Percentiles rank a stretch among this genome's conserved stretches.
These are phyloP conservation scores for Tolmerus cingulatus DNA, from an alignment of 2,888 invertebrate genomes.

Conservation along the genomic window DNA sequence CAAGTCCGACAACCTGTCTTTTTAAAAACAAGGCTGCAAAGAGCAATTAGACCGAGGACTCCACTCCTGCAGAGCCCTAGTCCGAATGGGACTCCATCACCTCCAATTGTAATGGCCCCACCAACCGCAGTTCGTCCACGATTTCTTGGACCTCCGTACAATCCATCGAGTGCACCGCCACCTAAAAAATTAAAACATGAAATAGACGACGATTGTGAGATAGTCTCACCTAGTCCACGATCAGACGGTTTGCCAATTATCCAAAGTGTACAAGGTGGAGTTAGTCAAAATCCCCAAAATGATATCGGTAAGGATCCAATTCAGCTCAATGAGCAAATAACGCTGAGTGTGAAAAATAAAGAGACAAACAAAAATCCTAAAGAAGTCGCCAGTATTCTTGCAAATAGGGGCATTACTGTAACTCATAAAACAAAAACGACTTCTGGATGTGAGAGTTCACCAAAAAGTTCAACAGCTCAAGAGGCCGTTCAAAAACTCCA, in stretches of 20 bases:
- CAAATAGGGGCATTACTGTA: slow-evolving; percentile 79
- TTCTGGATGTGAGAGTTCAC: slow-evolving; percentile 64
- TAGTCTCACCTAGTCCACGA: slow-evolving; percentile 71
- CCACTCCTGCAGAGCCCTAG: slow-evolving; percentile 32
- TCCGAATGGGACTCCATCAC: slow-evolving; percentile 46
- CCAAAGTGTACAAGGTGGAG: slow-evolving; percentile 74
- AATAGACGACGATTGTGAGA: slow-evolving; percentile 78
- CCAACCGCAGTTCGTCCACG: slow-evolving; percentile 44
- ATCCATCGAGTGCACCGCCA: slow-evolving; percentile 31
- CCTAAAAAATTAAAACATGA: slow-evolving; percentile 49
- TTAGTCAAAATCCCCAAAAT: slow-evolving; percentile 35
- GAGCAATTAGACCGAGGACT: slow-evolving; percentile 44
- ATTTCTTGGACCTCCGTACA: slow-evolving; percentile 30
- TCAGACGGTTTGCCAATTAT: slow-evolving; percentile 77
- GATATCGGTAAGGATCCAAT: slow-evolving; percentile 67
- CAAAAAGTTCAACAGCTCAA: slow-evolving; percentile 61
- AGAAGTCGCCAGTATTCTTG: slow-evolving; percentile 79
- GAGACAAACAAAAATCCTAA: slow-evolving; percentile 72
- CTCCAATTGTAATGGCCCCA: slow-evolving; percentile 50
- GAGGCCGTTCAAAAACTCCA: slow-evolving; percentile 62
- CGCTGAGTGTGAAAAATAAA: slow-evolving; percentile 70
- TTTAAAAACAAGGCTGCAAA: slow-evolving; percentile 51
- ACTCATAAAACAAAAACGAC: slow-evolving; percentile 66
- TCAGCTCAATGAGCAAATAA: slow-evolving; percentile 77
- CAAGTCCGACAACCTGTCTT: slow-evolving; percentile 52